Evolutionary conservation across 2,113 vertebrate species (phyloP), one percentile per base, ranked within the genome.

Genomic region (Brienomyrus brachyistius): DNA sequence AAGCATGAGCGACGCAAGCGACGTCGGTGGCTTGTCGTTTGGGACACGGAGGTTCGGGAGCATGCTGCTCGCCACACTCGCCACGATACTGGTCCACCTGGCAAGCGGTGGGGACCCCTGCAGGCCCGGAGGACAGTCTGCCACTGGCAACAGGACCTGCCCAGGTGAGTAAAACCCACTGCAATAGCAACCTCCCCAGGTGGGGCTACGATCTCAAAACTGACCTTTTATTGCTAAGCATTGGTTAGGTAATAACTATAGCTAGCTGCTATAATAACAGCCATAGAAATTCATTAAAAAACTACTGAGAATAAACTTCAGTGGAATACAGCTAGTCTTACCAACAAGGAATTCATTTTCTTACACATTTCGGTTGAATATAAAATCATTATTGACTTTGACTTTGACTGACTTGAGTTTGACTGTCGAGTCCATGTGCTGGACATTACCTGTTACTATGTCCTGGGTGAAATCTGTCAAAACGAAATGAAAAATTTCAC

Each of bases 41-140:
- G 90, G 45, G 31, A 92, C 80, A 66, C 77, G 86, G 89, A 87
- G 1, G 85, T 88, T 90, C 91, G 95, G 92, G 95, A 97, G 94
- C 94, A 97, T 97, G 97, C 95, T 95, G 87, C 91, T 96, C 54
- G 90, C 91, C 87, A 90, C 92, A 90, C 93, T 97, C 90, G 94
- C 94, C 91, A 89, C 92, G n/a, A 91, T 94, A 84, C 66, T 95
- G 93, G 94, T 96, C 90, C 94, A 92, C 90, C 93, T 94, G 40
- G 92, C 93, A 87, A 93, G 86, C 48, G 86, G 90, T 2, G 51
- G 92, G 6, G 90, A 90, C 15, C 88, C 92, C 56, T 97, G 95
- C 89, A 95, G 95, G 95, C 91, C 92, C 52, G 93, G 93, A 85
- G 92, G 92, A 13, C 89, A 90, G 0, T 62, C 92, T 19, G 92